Conservation (phyloP, 2,113 vertebrate species). For the Melospiza georgiana region DNA sequence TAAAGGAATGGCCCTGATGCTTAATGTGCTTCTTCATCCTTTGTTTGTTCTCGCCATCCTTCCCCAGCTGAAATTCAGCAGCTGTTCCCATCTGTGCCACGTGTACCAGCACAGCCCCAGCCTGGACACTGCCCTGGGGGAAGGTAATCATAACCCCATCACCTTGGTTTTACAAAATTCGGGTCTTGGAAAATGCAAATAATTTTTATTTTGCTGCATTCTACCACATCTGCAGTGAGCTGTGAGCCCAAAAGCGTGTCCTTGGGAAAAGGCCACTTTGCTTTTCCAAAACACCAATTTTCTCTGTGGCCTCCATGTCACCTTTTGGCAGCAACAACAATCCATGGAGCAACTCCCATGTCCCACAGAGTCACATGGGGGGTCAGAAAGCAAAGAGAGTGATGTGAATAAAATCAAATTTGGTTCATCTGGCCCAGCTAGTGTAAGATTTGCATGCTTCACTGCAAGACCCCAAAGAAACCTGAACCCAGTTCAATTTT, state of each 20-base stretch:
- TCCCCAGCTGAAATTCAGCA: not conserved
- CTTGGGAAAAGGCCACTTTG: not conserved
- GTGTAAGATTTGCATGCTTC: not conserved
- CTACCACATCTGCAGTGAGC: rapidly evolving
- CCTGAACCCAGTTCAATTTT: not conserved
- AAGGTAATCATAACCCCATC: not conserved
- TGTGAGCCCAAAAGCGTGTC: rapidly evolving
- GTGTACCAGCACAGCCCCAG: not conserved
- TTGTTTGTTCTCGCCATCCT: not conserved
- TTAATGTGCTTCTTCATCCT: not conserved
- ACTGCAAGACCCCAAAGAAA: not conserved
- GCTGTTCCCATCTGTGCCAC: not conserved
- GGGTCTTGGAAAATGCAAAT: not conserved
- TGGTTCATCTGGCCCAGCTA: not conserved
- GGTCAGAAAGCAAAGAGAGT: not conserved
- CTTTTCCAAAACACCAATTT: not conserved
- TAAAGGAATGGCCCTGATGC: not conserved
- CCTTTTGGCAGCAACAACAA: not conserved
- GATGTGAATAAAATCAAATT: not conserved
- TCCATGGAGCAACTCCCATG: not conserved
- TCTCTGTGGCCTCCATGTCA: not conserved
- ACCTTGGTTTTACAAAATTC: not conserved
- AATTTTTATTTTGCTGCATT: not conserved
- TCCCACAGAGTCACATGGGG: not conserved
- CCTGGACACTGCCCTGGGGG: not conserved